phyloP scores from a whole-genome alignment of 2,888 invertebrate genomes.

The Brachyopa scutellaris region DNA sequence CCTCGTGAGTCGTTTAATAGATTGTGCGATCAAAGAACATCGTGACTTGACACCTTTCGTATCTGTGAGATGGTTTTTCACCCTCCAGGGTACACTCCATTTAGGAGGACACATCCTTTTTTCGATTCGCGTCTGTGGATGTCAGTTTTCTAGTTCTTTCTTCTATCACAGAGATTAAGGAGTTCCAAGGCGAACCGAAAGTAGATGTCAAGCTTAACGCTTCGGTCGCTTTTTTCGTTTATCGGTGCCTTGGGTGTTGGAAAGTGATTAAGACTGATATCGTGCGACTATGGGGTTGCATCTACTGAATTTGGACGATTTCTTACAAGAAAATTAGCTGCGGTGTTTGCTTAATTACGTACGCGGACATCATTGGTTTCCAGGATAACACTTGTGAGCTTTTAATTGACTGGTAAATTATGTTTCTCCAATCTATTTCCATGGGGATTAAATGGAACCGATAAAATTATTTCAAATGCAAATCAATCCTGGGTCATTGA shows the following conservation, averaged over 20 bases:
- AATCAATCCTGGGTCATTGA: constrained; percentile 26
- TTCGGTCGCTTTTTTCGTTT: constrained; percentile 22
- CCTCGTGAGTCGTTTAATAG: constrained; percentile 70
- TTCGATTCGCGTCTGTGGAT: constrained; percentile 17
- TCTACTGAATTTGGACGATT: too few relatives aligned
- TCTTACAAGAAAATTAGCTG: constrained; percentile 46
- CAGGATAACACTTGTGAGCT: constrained; percentile 41
- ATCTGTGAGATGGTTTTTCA: constrained; percentile 54
- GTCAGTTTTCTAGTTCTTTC: constrained; percentile 10
- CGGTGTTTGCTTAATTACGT: constrained; percentile 60
- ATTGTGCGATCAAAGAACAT: constrained; percentile 72
- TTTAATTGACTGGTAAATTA: constrained; percentile 48
- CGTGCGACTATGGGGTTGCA: constrained; percentile 26
- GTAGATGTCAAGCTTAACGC: constrained; percentile 59
- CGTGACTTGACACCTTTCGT: constrained; percentile 72
- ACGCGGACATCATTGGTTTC: constrained; percentile 27
- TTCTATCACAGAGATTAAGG: constrained; percentile 31
- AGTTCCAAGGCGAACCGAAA: constrained; percentile 35
- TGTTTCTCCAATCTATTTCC: too few relatives aligned
- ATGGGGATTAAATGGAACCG: too few relatives aligned
- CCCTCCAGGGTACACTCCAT: constrained; percentile 50
- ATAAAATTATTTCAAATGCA: not conserved
- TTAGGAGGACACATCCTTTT: constrained; percentile 64
- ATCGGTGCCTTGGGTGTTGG: constrained; percentile 54
- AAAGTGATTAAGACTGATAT: constrained; percentile 67